Percentiles rank a stretch among this genome's conserved stretches.
phyloP scores from a whole-genome alignment of 64 coral and sea anemone species.

The Montipora efflorescens region DNA sequence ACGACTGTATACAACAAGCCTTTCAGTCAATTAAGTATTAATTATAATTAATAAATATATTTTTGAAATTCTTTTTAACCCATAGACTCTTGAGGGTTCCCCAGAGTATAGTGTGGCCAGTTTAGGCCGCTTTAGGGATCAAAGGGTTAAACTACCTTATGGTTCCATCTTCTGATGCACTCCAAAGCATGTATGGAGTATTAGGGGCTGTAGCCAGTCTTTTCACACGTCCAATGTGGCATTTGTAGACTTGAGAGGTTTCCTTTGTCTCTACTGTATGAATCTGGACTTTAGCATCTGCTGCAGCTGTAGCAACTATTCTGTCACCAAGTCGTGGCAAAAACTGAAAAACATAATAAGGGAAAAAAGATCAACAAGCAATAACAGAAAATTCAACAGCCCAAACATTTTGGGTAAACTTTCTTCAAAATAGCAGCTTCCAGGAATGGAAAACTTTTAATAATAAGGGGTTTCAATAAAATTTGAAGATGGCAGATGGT shows the following conservation, averaged over 20 bases:
- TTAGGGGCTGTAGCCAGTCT: constrained; percentile 92
- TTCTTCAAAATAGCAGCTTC: no score
- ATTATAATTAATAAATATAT: no score
- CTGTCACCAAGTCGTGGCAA: constrained; percentile 82
- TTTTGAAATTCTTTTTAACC: no score
- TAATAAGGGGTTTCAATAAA: no score
- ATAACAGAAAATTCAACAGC: background rate
- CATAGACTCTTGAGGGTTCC: no score
- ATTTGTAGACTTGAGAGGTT: constrained; percentile 86
- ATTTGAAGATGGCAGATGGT: no score
- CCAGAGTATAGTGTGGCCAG: no score
- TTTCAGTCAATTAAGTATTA: no score
- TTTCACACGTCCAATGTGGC: constrained; percentile 92
- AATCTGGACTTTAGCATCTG: constrained; percentile 93
- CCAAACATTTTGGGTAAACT: no score
- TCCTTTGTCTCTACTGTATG: constrained; percentile 92
- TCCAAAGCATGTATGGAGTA: constrained; percentile 89
- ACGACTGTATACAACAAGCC: no score
- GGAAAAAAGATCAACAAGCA: background rate
- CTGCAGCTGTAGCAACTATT: constrained; percentile 95
- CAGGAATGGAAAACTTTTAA: no score
- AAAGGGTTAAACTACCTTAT: constrained; percentile 65
- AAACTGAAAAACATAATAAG: constrained; percentile 57
- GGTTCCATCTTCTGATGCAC: constrained; percentile 98
- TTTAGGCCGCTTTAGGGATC: no score